Evolutionary conservation across 2,113 vertebrate genomes (phyloP).

Genomic region (Camarhynchus parvulus): DNA sequence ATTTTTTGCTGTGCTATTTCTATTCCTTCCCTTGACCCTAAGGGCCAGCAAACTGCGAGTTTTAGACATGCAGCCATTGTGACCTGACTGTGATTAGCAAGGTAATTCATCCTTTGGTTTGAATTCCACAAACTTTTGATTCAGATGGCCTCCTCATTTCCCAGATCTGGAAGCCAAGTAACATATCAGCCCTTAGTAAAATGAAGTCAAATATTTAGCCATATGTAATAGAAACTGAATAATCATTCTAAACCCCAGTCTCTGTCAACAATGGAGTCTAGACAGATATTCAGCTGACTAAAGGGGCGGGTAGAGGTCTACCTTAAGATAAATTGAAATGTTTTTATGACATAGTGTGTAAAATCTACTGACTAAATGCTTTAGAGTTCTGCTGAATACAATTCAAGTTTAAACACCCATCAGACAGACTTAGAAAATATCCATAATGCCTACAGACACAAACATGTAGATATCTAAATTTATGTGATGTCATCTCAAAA

Average conservation of each 20-base stretch:
- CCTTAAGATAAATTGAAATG: background rate
- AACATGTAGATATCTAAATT: background rate
- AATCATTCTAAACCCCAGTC: background rate
- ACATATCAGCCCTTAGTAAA: background rate
- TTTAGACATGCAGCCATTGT: background rate
- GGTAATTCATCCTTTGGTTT: background rate
- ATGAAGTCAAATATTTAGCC: background rate
- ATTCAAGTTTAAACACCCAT: background rate
- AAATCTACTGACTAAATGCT: background rate
- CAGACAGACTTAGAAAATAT: background rate
- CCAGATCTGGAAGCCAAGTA: background rate
- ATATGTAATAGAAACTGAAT: background rate
- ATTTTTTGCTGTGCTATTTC: background rate
- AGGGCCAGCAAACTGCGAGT: background rate
- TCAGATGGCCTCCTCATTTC: rapidly evolving
- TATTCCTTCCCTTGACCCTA: background rate
- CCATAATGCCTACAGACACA: background rate
- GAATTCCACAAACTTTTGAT: background rate
- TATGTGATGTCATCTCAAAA: background rate
- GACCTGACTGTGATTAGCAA: background rate
- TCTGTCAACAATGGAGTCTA: background rate
- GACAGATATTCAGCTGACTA: background rate
- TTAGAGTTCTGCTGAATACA: background rate
- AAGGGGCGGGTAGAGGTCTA: background rate
- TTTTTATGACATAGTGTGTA: background rate